Base-by-base conservation (phyloP, 2,797 vertebrate genomes). In the Holocentrus rufus region DNA sequence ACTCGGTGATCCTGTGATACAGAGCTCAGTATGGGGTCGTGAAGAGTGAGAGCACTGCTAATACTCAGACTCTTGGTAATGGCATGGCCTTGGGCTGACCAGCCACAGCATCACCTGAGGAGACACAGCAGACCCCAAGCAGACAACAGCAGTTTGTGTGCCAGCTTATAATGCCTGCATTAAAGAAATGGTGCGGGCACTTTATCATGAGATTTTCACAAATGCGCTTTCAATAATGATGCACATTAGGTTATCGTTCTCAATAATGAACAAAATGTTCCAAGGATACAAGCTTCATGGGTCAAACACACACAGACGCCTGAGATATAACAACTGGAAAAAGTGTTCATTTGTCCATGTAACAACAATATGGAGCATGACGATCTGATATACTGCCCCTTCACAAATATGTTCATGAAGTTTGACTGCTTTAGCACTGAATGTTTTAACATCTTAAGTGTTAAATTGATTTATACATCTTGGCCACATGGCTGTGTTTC, bases 81-180 rank as follows among this genome's bases (percentile, higher is more conserved):
- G 71, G 77, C 86, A 86, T 85, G 86, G 4, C 36, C 75, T 71
- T 15, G 0, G 77, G 74, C 69, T 80, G 68, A 49, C 17, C 65
- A 59, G 72, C 60, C 58, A 47, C 20, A 69, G 59, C 69, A 36
- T 66, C 54, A 81, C 57, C 60, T 70, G 77, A 77, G 55, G 75
- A 74, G 64, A 79, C 65, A 54, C 53, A 49, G 73, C 27, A 59
- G 64, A 72, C 60, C 68, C 31, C 36, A 1, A 74, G 22, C 30
- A 52, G 62, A 31, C 36, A 1, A 4, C 17, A 79, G 64, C 64
- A 23, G 62, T 39, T 34, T 18, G 34, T 84, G 82, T 20, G 59
- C 30, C 54, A 53, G 65, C 57, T 68, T 57, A 55, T 65, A 74
- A 79, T 76, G 54, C 23, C 57, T 77, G 30, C 63, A 85, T 88